Percentiles rank a stretch among this genome's conserved stretches.
phyloP scores from a whole-genome alignment of 1,140 invertebrate species.

The Ganaspis sp. region DNA sequence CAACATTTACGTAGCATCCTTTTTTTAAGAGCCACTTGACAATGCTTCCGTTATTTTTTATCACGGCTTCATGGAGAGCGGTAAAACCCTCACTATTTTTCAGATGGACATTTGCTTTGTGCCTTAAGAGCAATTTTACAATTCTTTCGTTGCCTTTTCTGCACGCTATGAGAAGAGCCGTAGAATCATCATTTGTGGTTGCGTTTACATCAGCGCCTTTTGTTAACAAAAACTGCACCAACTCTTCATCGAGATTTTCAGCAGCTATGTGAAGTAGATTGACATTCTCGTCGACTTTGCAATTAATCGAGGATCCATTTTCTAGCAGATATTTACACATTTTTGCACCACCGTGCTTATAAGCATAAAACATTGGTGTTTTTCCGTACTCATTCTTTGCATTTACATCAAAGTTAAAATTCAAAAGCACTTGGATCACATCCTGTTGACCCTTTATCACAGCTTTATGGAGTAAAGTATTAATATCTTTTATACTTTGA shows the following conservation, averaged over 20 bases:
- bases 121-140: conserved; percentile 52
- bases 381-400: neutral
- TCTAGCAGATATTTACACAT: neutral
- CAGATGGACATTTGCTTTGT: conserved; percentile 39
- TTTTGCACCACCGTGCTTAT: neutral
- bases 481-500: neutral
- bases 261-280: conserved; percentile 48
- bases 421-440: neutral
- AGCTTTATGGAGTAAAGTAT: neutral
- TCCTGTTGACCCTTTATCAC: neutral
- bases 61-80: neutral
- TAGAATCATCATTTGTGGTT: conserved; percentile 71
- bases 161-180: conserved; percentile 75
- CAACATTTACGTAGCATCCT: neutral
- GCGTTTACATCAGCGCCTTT: conserved; percentile 73
- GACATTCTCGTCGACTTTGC: neutral
- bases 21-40: neutral
- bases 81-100: conserved; percentile 30
- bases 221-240: conserved; percentile 71
- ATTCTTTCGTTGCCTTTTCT: conserved; percentile 74
- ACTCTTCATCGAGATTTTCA: conserved; percentile 72
- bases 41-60: neutral
- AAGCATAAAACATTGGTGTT: neutral
- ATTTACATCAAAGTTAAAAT: neutral
- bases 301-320: neutral